Conservation (phyloP, 1,140 invertebrate genomes). For the Lamellibrachia luymesi region DNA sequence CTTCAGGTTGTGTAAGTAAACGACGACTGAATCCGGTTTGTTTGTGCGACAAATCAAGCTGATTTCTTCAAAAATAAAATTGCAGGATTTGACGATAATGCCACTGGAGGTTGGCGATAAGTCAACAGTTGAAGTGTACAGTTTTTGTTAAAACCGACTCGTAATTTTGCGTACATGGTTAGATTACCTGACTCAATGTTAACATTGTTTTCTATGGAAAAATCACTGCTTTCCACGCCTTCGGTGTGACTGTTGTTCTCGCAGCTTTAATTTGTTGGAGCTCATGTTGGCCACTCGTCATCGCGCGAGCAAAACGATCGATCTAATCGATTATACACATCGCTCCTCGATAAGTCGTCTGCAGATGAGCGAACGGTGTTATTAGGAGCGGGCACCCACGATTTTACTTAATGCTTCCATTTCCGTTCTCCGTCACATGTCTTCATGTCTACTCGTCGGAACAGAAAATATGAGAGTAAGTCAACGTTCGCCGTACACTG, state of each 20-base stretch:
- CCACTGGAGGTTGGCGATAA: too few species aligned
- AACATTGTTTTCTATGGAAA: not conserved
- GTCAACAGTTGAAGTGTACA: too few species aligned
- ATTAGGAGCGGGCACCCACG: not conserved
- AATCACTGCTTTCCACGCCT: not conserved
- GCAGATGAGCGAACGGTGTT: not conserved
- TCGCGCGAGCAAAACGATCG: not conserved
- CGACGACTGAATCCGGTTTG: too few species aligned
- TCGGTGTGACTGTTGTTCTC: not conserved
- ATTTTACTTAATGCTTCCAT: not conserved
- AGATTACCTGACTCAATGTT: not conserved
- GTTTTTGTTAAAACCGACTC: too few species aligned
- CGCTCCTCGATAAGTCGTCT: not conserved
- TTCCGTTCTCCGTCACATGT: not conserved
- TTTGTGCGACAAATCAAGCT: too few species aligned
- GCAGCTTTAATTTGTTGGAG: not conserved
- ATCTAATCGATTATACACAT: not conserved
- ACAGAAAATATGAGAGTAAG: not conserved
- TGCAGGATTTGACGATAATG: too few species aligned
- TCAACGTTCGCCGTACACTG: too few species aligned
- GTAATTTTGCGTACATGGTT: too few species aligned
- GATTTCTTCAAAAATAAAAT: too few species aligned
- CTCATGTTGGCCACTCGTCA: not conserved
- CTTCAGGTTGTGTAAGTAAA: too few species aligned
- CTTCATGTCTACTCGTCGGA: not conserved